Evolutionary conservation across 2,888 invertebrate genomes (phyloP).

Genomic region (Rhyacophila evoluta): DNA sequence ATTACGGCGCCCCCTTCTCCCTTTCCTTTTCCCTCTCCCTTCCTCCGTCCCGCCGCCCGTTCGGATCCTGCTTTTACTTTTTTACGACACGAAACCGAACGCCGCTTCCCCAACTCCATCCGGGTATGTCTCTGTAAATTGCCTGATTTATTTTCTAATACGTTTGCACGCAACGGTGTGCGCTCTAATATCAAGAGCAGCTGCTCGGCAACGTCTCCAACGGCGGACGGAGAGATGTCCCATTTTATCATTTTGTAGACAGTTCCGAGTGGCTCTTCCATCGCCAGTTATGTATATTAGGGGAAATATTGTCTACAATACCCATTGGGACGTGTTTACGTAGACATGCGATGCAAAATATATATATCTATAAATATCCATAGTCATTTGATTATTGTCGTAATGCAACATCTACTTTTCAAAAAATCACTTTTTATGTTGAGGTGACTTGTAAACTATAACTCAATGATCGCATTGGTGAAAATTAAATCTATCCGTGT

Average conservation of each 20-base stretch:
- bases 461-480: no score
- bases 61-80: conserved; percentile 18
- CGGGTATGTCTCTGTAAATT: neutral
- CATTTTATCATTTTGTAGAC: neutral
- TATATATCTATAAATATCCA: conserved; percentile 21
- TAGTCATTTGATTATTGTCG: conserved; percentile 24
- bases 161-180: neutral
- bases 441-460: no score
- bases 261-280: neutral
- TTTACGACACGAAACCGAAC: neutral
- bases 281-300: conserved; percentile 22
- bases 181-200: no score
- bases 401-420: conserved; percentile 22
- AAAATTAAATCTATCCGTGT: no score
- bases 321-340: neutral
- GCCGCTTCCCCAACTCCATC: neutral
- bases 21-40: neutral
- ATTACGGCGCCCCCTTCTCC: conserved; percentile 34
- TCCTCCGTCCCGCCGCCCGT: neutral
- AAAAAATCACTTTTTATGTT: neutral
- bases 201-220: neutral
- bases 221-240: neutral
- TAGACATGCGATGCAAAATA: neutral
- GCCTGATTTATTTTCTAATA: conserved; percentile 8
- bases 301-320: conserved; percentile 19